Evolutionary conservation across 2,797 vertebrate species (phyloP).

Genomic region (Gephyroberyx darwinii): DNA sequence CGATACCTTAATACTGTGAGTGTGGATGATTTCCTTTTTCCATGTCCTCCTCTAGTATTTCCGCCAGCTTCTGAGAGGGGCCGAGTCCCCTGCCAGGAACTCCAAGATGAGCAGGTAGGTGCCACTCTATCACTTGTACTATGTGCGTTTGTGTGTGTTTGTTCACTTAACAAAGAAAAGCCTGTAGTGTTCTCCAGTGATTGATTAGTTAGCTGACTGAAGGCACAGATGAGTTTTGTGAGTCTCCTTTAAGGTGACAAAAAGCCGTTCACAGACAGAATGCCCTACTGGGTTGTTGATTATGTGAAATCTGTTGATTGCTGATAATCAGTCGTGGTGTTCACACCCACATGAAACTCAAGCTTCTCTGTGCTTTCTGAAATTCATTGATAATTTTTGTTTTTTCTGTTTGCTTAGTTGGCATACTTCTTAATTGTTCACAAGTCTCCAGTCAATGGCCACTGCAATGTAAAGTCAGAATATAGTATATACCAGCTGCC

Average conservation of each 20-base stretch:
- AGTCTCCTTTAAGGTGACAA: slow-evolving; percentile 6
- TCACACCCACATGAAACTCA: background rate
- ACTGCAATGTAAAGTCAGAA: background rate
- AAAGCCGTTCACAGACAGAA: slow-evolving; percentile 5
- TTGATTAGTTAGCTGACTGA: slow-evolving; percentile 5
- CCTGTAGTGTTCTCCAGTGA: slow-evolving; percentile 13
- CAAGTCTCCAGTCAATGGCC: background rate
- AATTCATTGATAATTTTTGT: slow-evolving; percentile 3
- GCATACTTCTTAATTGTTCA: background rate
- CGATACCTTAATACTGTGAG: background rate
- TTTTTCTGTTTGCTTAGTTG: background rate
- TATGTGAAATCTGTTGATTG: background rate
- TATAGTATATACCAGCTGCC: slow-evolving; percentile 5
- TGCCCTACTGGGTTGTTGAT: background rate
- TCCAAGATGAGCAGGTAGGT: slow-evolving; percentile 93
- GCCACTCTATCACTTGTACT: background rate
- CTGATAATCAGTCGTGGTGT: background rate
- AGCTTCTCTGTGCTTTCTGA: background rate
- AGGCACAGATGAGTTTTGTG: background rate
- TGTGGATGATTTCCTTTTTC: slow-evolving; percentile 16
- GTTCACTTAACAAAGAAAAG: background rate
- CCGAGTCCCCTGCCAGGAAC: slow-evolving; percentile 94
- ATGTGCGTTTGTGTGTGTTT: background rate
- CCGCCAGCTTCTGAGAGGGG: slow-evolving; percentile 92
- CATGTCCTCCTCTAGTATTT: slow-evolving; percentile 85